These are phyloP conservation scores for Schizothorax lantsangensis DNA, from an alignment of 2,797 vertebrate species.

Conservation along the genomic window DNA sequence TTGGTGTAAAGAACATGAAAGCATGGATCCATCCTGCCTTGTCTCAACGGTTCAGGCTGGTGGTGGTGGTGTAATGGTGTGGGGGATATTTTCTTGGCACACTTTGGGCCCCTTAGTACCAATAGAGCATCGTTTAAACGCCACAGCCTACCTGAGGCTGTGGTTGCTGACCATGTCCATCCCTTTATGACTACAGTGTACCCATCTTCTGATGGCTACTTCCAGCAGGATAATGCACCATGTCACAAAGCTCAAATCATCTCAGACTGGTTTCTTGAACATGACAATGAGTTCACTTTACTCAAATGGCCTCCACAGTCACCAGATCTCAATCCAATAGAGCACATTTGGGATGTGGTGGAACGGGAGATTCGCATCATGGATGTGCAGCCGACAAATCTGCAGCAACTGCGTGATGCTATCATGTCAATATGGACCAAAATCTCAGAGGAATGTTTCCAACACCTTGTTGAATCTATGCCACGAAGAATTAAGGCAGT, in stretches of 20 bases:
- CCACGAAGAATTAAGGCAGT: too few relatives aligned
- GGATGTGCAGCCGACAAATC: constrained; percentile 57
- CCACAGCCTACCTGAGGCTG: too few relatives aligned
- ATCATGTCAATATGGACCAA: too few relatives aligned
- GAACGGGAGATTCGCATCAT: constrained; percentile 42
- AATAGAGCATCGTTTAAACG: too few relatives aligned
- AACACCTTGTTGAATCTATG: too few relatives aligned
- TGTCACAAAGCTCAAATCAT: constrained; percentile 30
- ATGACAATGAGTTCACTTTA: not conserved
- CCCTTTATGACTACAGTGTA: constrained; percentile 55
- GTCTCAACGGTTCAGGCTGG: too few relatives aligned
- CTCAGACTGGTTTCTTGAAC: not conserved
- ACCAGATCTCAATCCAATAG: constrained; percentile 6
- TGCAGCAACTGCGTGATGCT: constrained; percentile 1
- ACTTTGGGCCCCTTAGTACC: too few relatives aligned
- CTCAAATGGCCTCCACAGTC: not conserved
- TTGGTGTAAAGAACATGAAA: too few relatives aligned
- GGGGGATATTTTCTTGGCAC: too few relatives aligned
- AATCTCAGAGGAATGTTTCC: too few relatives aligned
- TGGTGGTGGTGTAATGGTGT: too few relatives aligned
- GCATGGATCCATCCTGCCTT: too few relatives aligned
- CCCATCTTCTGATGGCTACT: constrained; percentile 56
- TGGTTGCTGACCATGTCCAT: constrained; percentile 17
- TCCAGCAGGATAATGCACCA: constrained; percentile 62
- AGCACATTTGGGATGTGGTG: constrained; percentile 47